Conservation (phyloP, 2,888 invertebrate species). For the Perizoma affinitatum region DNA sequence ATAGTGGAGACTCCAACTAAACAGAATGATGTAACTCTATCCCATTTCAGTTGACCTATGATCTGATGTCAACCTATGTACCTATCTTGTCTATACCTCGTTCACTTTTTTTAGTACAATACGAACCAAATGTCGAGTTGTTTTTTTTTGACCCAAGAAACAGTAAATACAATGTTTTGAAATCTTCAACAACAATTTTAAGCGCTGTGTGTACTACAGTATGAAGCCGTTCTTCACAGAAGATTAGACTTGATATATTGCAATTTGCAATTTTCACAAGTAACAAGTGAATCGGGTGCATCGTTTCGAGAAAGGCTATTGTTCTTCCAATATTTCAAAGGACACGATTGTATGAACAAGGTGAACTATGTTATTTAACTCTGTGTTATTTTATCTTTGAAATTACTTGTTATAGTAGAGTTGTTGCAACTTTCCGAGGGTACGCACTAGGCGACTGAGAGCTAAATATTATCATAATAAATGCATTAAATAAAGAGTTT, state of each 20-base stretch:
- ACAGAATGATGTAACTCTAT: background rate
- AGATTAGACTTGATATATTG: background rate
- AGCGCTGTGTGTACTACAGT: no score
- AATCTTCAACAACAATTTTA: no score
- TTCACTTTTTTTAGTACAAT: slow-evolving; percentile 16
- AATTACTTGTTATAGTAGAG: slow-evolving; percentile 60
- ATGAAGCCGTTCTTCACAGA: slow-evolving; percentile 9
- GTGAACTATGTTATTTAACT: slow-evolving; percentile 23
- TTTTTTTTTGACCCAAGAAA: no score
- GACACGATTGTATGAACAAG: slow-evolving; percentile 29
- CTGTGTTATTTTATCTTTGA: slow-evolving; percentile 43
- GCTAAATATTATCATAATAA: slow-evolving; percentile 82
- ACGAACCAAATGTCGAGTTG: background rate
- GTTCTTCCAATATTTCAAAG: no score
- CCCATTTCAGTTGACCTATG: slow-evolving; percentile 1
- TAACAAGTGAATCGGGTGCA: slow-evolving; percentile 2
- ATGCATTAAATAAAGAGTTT: slow-evolving; percentile 83
- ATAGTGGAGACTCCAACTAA: slow-evolving; percentile 1
- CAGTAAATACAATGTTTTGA: no score
- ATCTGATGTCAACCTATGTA: background rate
- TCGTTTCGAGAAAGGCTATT: slow-evolving; percentile 2
- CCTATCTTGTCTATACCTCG: background rate
- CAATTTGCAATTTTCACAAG: background rate
- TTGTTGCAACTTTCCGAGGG: slow-evolving; percentile 84
- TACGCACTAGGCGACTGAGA: slow-evolving; percentile 84